A percentile compares a stretch with the other conserved stretches of the same genome.
Evolutionary conservation across 2,888 invertebrate genomes (phyloP).

Genomic region (Heliconius erato): DNA sequence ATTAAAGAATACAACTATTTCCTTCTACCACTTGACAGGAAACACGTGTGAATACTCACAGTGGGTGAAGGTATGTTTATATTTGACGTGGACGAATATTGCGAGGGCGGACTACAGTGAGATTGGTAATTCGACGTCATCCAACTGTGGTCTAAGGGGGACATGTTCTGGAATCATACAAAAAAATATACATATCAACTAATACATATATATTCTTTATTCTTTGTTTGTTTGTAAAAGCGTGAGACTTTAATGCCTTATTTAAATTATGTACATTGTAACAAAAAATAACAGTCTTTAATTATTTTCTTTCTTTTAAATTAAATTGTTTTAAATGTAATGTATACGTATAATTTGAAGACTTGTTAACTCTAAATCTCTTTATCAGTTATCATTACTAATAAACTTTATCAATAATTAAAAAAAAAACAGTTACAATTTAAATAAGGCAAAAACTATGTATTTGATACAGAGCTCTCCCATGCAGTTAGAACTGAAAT

Average conservation of each 20-base stretch:
- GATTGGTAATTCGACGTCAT: constrained; percentile 86
- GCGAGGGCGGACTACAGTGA: constrained; percentile 84
- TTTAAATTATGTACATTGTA: constrained; percentile 4
- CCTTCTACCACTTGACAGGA: neutral
- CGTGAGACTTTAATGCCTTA: constrained; percentile 32
- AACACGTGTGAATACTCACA: constrained; percentile 70
- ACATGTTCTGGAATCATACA: constrained; percentile 77
- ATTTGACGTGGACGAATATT: constrained; percentile 84
- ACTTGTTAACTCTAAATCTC: too few relatives aligned
- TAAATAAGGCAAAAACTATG: constrained; percentile 18
- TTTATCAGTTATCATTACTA: neutral
- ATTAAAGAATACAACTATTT: neutral
- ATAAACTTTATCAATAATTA: neutral
- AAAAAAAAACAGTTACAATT: neutral
- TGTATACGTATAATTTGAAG: too few relatives aligned
- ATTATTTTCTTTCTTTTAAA: too few relatives aligned
- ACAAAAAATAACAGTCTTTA: neutral
- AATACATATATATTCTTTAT: neutral
- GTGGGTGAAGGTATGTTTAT: constrained; percentile 87
- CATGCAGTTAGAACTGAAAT: constrained; percentile 35
- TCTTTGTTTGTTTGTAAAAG: constrained; percentile 4
- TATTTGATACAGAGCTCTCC: constrained; percentile 18
- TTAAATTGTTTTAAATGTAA: too few relatives aligned
- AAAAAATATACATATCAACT: neutral
- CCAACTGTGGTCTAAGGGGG: constrained; percentile 88